Percentiles rank a stretch among this genome's conserved stretches.
Evolutionary conservation across 1,140 invertebrate genomes (phyloP).

Genomic region (Scaptodrosophila lebanonensis): DNA sequence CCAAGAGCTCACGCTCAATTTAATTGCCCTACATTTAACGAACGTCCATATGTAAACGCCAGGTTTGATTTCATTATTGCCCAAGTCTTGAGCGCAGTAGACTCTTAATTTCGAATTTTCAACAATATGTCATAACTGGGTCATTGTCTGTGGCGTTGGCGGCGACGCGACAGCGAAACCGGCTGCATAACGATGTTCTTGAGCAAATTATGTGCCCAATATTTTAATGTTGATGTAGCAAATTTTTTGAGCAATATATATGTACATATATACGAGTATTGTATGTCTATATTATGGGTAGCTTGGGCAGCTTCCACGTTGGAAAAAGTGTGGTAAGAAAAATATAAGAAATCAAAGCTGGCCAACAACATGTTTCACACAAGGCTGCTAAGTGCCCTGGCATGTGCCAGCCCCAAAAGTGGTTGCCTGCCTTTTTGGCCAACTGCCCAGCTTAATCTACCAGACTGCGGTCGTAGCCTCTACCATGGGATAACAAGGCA

Average conservation of each 20-base stretch:
- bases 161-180: conserved; percentile 3
- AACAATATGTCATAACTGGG: conserved; percentile 46
- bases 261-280: too few relatives aligned
- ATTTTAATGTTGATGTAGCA: not conserved
- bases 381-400: conserved; percentile 55
- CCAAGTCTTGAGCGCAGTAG: too few relatives aligned
- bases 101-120: too few relatives aligned
- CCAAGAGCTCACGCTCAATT: too few relatives aligned
- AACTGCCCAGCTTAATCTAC: conserved; percentile 8
- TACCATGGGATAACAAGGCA: too few relatives aligned
- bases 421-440: conserved; percentile 22
- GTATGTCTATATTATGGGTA: too few relatives aligned
- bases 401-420: conserved; percentile 33
- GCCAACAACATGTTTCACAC: conserved; percentile 42
- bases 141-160: conserved; percentile 48
- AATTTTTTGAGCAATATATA: conserved; percentile 42
- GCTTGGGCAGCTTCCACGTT: conserved; percentile 10
- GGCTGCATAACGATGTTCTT: conserved; percentile 35
- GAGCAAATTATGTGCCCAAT: conserved; percentile 21
- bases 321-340: conserved; percentile 24
- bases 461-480: too few relatives aligned
- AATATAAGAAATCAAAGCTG: conserved; percentile 30
- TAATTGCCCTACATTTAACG: conserved; percentile 29
- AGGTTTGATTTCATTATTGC: conserved; percentile 40
- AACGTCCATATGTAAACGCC: conserved; percentile 23